phyloP scores from a whole-genome alignment of 1,140 invertebrate genomes.

The Sweltsa coloradensis region DNA sequence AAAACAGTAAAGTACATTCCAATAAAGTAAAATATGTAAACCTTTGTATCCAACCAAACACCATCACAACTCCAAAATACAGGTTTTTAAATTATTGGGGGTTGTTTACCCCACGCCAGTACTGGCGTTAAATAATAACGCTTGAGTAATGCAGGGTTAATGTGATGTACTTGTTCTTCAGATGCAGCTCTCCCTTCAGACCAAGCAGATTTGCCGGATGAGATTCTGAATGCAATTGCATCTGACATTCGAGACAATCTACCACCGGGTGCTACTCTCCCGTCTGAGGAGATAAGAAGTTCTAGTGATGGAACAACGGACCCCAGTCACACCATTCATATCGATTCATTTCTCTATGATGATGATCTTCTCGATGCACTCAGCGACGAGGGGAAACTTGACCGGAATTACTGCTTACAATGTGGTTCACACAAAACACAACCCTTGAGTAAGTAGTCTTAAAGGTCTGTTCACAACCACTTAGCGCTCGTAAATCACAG shows the following conservation, averaged over 20 bases:
- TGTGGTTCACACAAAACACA: constrained; percentile 48
- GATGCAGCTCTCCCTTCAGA: too few species aligned
- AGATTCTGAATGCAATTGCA: constrained; percentile 4
- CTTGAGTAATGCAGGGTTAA: too few species aligned
- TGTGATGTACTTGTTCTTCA: too few species aligned
- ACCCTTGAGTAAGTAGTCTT: constrained; percentile 34
- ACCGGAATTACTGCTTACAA: constrained; percentile 45
- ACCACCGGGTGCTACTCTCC: constrained; percentile 4
- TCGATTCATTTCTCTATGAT: constrained; percentile 61
- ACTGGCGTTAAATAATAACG: too few species aligned
- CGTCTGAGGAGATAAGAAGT: constrained; percentile 6
- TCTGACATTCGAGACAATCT: constrained; percentile 2
- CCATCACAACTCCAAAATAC: too few species aligned
- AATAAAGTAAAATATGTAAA: too few species aligned
- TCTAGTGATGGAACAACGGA: background rate
- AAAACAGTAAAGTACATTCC: too few species aligned
- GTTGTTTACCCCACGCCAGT: too few species aligned
- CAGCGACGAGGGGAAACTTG: constrained; percentile 42
- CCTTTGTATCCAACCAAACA: too few species aligned
- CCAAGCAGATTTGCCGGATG: background rate
- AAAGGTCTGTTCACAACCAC: too few species aligned
- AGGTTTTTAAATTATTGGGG: too few species aligned
- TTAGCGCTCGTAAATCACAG: too few species aligned
- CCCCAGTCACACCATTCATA: constrained; percentile 39
- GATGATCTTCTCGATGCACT: constrained; percentile 47